Conservation (phyloP, 2,888 invertebrate species). For the Drosophila subquinaria region DNA sequence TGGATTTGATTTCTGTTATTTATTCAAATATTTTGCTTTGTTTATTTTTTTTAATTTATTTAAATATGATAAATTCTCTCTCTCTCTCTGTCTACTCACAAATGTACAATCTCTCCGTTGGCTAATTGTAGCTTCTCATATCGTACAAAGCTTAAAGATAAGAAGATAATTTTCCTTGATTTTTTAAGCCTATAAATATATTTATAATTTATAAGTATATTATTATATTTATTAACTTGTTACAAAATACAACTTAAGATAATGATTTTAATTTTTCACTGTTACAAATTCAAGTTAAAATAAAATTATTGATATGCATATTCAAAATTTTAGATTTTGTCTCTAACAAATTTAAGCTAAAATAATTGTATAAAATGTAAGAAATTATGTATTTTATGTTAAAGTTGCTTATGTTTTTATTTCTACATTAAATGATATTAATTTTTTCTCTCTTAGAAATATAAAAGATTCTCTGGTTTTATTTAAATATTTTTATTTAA, state of each 20-base stretch:
- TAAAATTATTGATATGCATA: background rate
- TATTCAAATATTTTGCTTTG: background rate
- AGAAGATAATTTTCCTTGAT: background rate
- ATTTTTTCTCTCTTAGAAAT: background rate
- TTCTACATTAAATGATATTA: background rate
- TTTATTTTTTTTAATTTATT: background rate
- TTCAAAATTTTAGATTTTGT: no score
- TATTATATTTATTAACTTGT: no score
- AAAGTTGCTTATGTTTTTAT: no score
- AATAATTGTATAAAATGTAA: no score
- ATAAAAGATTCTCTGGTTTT: background rate
- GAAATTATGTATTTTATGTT: no score
- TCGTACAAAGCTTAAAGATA: background rate
- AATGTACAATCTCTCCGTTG: background rate
- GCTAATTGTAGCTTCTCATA: background rate
- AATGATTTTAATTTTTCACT: background rate
- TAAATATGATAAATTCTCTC: background rate
- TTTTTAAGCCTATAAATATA: background rate
- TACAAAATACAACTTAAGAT: no score
- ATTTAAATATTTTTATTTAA: constrained; percentile 1
- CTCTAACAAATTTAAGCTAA: no score
- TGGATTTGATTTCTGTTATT: background rate
- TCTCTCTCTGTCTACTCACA: background rate
- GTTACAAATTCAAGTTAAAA: no score
- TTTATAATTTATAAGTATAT: no score